Conservation (phyloP, 2,888 invertebrate species). For the Antheraea yamamai region DNA sequence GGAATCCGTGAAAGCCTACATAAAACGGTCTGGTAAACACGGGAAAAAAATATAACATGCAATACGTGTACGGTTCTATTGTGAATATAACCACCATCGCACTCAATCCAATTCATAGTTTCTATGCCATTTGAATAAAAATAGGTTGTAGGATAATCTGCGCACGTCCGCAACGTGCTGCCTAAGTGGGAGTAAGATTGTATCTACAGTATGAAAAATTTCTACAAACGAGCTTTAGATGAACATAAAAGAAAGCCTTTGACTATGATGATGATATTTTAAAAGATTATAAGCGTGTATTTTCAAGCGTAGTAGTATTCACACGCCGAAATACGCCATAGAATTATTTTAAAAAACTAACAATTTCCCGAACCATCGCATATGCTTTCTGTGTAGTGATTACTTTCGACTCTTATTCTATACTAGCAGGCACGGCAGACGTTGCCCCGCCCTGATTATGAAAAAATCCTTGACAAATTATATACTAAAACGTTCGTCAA, state of each 20-base stretch:
- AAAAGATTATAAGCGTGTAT: background rate
- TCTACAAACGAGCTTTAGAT: background rate
- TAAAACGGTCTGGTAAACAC: conserved; percentile 19
- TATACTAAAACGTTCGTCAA: too few species aligned
- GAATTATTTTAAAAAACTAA: too few species aligned
- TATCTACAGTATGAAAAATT: conserved; percentile 15
- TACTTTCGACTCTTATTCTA: too few species aligned
- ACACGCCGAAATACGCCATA: too few species aligned
- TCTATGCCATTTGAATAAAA: conserved; percentile 42
- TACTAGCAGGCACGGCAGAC: too few species aligned
- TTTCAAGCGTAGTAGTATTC: background rate
- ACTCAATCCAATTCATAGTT: conserved; percentile 40
- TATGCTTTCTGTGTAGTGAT: too few species aligned
- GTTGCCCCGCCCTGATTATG: too few species aligned
- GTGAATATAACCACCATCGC: conserved; percentile 27
- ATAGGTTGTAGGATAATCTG: conserved; percentile 37
- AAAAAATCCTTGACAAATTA: too few species aligned
- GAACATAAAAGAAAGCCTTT: background rate
- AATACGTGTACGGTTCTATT: conserved; percentile 12
- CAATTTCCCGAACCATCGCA: too few species aligned
- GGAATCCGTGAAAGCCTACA: conserved; percentile 10
- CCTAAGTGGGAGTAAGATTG: conserved; percentile 32
- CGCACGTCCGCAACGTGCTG: conserved; percentile 33
- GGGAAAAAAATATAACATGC: conserved; percentile 23
- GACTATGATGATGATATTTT: background rate